Conservation (phyloP, 2,797 vertebrate species). For the Anguilla anguilla region DNA sequence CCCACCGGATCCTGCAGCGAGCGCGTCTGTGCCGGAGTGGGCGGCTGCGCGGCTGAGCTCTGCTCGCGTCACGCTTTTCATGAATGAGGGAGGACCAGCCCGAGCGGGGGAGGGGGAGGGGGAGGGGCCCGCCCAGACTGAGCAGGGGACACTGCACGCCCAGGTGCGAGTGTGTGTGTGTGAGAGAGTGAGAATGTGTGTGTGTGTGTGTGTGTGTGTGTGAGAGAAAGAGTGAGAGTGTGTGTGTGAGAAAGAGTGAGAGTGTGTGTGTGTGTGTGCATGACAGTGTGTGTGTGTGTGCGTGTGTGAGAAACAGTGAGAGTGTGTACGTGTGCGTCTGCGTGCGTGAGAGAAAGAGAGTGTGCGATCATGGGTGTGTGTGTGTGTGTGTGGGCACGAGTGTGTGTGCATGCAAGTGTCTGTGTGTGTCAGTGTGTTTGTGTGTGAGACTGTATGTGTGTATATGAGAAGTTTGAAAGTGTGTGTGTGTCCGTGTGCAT, state of each 20-base stretch:
- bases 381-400: not conserved
- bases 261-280: too few species aligned
- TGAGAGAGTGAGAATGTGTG: not conserved
- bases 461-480: not conserved
- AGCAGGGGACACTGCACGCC: not conserved
- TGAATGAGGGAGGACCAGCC: slow-evolving; percentile 76
- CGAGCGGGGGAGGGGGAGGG: slow-evolving; percentile 48
- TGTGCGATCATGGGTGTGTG: too few species aligned
- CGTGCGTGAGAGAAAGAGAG: too few species aligned
- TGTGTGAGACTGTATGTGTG: not conserved
- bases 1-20: slow-evolving; percentile 70
- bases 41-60: slow-evolving; percentile 46
- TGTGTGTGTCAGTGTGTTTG: not conserved
- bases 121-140: not conserved
- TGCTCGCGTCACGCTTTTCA: slow-evolving; percentile 80
- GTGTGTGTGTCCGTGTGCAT: not conserved
- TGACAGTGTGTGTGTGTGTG: too few species aligned
- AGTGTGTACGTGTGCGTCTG: too few species aligned
- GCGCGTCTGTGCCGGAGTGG: slow-evolving; percentile 66
- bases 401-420: not conserved
- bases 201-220: not conserved
- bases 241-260: not conserved
- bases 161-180: not conserved
- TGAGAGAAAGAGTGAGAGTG: not conserved
- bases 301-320: too few species aligned